phyloP scores from a whole-genome alignment of 2,888 invertebrate genomes.

The Cremastinae sp. region DNA sequence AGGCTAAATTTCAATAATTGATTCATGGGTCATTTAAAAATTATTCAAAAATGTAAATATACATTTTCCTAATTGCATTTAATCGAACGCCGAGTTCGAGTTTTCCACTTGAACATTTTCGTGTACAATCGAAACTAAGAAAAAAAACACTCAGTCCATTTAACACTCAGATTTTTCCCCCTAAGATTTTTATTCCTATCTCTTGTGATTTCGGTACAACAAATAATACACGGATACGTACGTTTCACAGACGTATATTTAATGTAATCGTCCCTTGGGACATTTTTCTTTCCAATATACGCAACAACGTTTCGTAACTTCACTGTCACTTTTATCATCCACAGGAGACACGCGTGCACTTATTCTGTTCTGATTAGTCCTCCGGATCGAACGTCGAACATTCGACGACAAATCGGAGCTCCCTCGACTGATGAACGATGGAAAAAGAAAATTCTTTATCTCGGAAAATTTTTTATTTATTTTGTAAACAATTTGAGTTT shows the following conservation, averaged over 20 bases:
- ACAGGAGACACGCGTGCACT: slow-evolving; percentile 56
- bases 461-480: too few relatives aligned
- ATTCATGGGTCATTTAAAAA: too few relatives aligned
- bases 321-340: slow-evolving; percentile 50
- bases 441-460: too few relatives aligned
- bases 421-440: not conserved
- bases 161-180: too few relatives aligned
- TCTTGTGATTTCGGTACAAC: slow-evolving; percentile 20
- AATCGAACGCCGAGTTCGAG: too few relatives aligned
- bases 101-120: too few relatives aligned
- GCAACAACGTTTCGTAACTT: not conserved
- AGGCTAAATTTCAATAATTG: too few relatives aligned
- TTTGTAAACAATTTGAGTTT: not conserved
- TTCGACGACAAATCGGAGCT: not conserved
- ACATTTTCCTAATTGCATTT: too few relatives aligned
- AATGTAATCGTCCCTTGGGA: slow-evolving; percentile 28
- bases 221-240: slow-evolving; percentile 32
- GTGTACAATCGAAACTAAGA: too few relatives aligned
- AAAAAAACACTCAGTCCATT: too few relatives aligned
- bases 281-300: slow-evolving; percentile 29
- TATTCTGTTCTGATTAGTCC: slow-evolving; percentile 11
- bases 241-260: slow-evolving; percentile 39
- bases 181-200: not conserved
- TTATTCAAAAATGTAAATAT: too few relatives aligned
- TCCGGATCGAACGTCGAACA: not conserved